Evolutionary conservation across 2,113 vertebrate species (phyloP), one percentile per base, ranked within the genome.

Genomic region (Mesocricetus auratus): DNA sequence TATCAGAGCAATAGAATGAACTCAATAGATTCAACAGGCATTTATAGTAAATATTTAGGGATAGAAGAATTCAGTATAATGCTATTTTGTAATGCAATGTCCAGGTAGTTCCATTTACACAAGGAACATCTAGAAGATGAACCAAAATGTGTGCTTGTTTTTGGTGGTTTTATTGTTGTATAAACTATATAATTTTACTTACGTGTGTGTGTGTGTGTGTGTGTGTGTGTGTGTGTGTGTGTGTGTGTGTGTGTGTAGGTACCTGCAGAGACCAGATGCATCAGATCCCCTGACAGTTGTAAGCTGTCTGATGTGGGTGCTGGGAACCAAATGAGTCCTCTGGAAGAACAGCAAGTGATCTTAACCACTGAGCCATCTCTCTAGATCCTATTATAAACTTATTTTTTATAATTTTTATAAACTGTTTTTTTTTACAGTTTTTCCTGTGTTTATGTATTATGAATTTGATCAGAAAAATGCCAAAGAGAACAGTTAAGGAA

Each of bases 401-500:
- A 77, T 83, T 74, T 91, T n/a, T n/a, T n/a, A n/a, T 95, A 92
- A 60, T 89, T 60, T 36, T 90, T 26, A n/a, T n/a, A n/a, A n/a
- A n/a, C n/a, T n/a, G n/a, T 10, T 66, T 86, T 91, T 85, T 90
- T 4, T 4, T 10, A 39, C 5, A 29, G 50, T 86, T 85, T 36
- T 75, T 82, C 69, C 31, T 81, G 0, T 93, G 13, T 82, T 36
- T 82, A 1, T 95, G 1, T 74, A 81, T 97, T 97, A 60, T 90
- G 5, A 68, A 74, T 97, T 68, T 97, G 4, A 97, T 91, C 60
- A 97, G 45, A 96, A 97, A 91, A 53, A 92, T 93, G 73, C 47
- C 47, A 74, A 79, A 53, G 95, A 62, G n/a, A 31, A 71, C 42
- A 83, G 11, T 89, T 89, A 85, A 90, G 15, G 93, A 7, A 94